Evolutionary conservation across 1,140 invertebrate species (phyloP).

Genomic region (Drosophila truncata): DNA sequence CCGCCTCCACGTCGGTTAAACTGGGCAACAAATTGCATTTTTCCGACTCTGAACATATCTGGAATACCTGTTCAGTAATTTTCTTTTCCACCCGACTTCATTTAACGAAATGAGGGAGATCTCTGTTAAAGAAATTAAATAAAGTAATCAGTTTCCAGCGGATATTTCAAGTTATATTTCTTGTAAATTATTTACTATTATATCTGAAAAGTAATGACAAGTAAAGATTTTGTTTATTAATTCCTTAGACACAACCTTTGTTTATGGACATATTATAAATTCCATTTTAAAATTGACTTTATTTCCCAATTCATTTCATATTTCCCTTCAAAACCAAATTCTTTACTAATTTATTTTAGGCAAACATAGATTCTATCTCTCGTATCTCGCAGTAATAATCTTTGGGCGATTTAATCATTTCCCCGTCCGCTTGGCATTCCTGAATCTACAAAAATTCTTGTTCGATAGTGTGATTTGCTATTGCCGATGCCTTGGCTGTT

Average conservation of each 20-base stretch:
- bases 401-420: conserved; percentile 16
- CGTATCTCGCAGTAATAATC: conserved; percentile 16
- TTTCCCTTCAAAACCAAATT: neutral
- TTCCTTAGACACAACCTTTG: neutral
- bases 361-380: conserved; percentile 21
- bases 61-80: conserved; percentile 7
- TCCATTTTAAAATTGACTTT: conserved; percentile 2
- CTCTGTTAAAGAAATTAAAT: neutral
- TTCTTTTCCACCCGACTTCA: neutral
- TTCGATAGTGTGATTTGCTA: conserved; percentile 65
- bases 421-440: conserved; percentile 3
- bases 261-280: conserved; percentile 19
- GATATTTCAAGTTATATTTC: neutral
- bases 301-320: conserved; percentile 1
- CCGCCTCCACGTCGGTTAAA: conserved; percentile 49
- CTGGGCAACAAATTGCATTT: conserved; percentile 43
- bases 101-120: neutral
- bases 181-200: neutral
- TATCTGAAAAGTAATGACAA: neutral
- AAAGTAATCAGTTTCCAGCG: no score
- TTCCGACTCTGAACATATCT: neutral
- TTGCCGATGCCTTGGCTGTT: conserved; percentile 38
- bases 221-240: neutral
- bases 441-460: conserved; percentile 21
- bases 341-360: conserved; percentile 28